phyloP scores from a whole-genome alignment of 1,140 invertebrate genomes.

The Monochamus saltuarius region DNA sequence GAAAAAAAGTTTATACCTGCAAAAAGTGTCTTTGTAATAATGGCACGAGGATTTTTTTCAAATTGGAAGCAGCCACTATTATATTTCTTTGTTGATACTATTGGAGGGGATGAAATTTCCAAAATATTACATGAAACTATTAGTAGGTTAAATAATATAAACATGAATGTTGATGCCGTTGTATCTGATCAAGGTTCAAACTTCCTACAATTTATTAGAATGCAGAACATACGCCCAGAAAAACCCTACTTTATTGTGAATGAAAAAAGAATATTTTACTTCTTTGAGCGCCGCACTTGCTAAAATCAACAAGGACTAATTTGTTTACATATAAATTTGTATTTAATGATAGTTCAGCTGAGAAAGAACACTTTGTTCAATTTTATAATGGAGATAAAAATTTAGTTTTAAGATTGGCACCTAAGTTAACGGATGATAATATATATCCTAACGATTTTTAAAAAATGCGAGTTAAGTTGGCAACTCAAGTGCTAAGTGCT shows the following conservation, averaged over 20 bases:
- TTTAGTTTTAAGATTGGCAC: constrained; percentile 19
- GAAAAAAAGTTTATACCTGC: constrained; percentile 25
- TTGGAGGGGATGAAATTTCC: constrained; percentile 26
- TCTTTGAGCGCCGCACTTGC: constrained; percentile 37
- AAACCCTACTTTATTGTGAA: constrained; percentile 32
- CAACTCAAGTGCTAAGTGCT: constrained; percentile 40
- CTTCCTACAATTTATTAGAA: constrained; percentile 32
- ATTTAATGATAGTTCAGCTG: not conserved
- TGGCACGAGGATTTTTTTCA: constrained; percentile 30
- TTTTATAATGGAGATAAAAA: constrained; percentile 26
- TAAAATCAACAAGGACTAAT: constrained; percentile 35
- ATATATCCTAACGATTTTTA: constrained; percentile 43
- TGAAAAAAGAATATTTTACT: constrained; percentile 31
- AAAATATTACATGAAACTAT: constrained; percentile 31
- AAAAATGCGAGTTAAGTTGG: constrained; percentile 42
- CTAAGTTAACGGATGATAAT: constrained; percentile 38
- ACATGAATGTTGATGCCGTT: constrained; percentile 32
- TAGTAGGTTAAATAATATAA: constrained; percentile 28
- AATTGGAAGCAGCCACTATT: constrained; percentile 40
- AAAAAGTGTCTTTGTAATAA: constrained; percentile 28
- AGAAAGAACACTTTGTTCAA: constrained; percentile 3
- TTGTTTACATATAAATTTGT: constrained; percentile 28
- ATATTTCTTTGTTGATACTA: constrained; percentile 27
- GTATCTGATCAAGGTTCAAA: constrained; percentile 30
- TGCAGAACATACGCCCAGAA: constrained; percentile 24